Base-by-base conservation (phyloP, 2,888 invertebrate genomes). In the Neoscelio sp. region DNA sequence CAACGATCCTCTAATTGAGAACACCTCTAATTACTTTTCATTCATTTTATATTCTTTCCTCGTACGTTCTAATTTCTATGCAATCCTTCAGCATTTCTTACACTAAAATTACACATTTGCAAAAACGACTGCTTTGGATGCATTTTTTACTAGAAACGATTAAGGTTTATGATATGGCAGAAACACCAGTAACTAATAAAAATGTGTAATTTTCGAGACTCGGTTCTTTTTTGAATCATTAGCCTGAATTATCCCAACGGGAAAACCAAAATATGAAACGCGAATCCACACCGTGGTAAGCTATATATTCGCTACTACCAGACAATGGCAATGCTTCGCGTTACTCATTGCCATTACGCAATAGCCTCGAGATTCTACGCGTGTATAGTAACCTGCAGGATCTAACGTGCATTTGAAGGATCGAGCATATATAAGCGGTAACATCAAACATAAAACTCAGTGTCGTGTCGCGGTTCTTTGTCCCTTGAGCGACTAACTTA, bases 391-490 rank as follows among this genome's bases (percentile, higher is more conserved):
- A 60, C 65, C 71, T 70, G 79, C 79, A 79, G 75, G 75, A 78
- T 74, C 73, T 70, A 65, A 40, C 50, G 64, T 52, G n/a, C 64
- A 48, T 65, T 64, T 83, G 82, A 82, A 83, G 80, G 83, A 83
- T 84, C 48, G 54, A 80, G 83, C 33, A 70, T 88, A 88, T 88
- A 88, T 87, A 88, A 88, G 88, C 86, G 81, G 82, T 65, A 78
- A 85, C 82, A 82, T 86, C 82, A 85, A 86, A 87, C 70, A 82
- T 80, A 13, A 52, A 71, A 73, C 83, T 78, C 86, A 87, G 87
- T 87, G 67, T 56, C 70, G 73, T 79, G 75, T 78, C 77, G 77
- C 38, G 62, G 80, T 67, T 70, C 67, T 79, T 80, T 85, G 82
- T 40, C 68, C 54, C 60, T 50, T 52, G 58, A 64, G 65, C 75